Evolutionary conservation across 2,888 invertebrate genomes (phyloP), one percentile per base, ranked within the genome.

Genomic region (Sarcophaga rosellei): DNA sequence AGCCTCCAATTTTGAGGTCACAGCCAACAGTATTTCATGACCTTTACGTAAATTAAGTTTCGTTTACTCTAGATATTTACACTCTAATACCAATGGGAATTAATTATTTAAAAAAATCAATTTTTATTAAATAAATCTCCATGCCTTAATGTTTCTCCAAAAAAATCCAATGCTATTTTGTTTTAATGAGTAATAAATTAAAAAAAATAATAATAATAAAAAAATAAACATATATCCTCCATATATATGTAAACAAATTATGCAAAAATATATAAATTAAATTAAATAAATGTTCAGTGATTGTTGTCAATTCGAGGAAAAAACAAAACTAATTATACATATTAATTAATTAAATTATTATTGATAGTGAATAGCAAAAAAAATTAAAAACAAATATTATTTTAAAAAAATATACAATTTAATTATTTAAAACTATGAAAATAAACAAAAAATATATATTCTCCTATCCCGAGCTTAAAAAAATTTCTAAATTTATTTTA

Each of bases 261-360:
- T 69, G 53, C 65, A 35, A 84, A 84, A 61, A 78, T 2, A 45
- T 53, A 61, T 73, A 65, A 44, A 78, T 23, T 35, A 6, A 12
- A 10, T 21, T 1, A 45, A 68, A 63, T 87, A 21, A 84, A 83
- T 85, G 79, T 86, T 86, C 87, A 82, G 70, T 86, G 84, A 87
- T 88, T 84, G 83, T 87, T 88, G 88, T 88, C 88, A 88, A 88
- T 88, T 87, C 78, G 74, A 74, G 81, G n/a, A 62, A 10, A 70
- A 81, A 82, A 84, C 2, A 12, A 76, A 74, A 68, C 21, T 45
- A 77, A 75, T 61, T 47, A 23, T 45, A 69, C 68, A 45, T 25
- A 59, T 45, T 21, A 77, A 44, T 45, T 66, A 70, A 35, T 35
- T 8, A 35, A 35, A 73, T n/a, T 62, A 62, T 66, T 63, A 65